phyloP scores from a whole-genome alignment of 2,113 vertebrate species.

The Onychorhynchus coronatus region DNA sequence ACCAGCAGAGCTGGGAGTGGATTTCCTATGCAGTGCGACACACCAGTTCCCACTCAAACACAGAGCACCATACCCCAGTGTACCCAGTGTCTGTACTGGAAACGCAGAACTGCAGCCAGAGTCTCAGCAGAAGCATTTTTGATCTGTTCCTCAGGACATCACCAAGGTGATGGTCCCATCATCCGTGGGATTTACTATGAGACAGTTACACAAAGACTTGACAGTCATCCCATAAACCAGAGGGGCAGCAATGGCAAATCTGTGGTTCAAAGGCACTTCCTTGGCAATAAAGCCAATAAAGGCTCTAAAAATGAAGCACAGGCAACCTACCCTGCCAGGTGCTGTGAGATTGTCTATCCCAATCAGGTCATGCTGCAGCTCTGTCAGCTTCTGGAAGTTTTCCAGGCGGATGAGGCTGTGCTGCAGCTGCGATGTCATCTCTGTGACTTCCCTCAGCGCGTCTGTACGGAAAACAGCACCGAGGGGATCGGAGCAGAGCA shows the following conservation, averaged over 20 bases:
- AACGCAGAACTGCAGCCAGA: neutral
- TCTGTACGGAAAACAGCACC: constrained; percentile 62
- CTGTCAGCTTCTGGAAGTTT: constrained; percentile 93
- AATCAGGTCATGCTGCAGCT: constrained; percentile 91
- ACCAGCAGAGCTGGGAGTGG: neutral
- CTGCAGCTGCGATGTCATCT: constrained; percentile 84
- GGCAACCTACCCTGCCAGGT: constrained; percentile 83
- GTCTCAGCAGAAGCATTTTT: neutral
- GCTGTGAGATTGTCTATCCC: constrained; percentile 85
- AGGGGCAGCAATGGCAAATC: neutral
- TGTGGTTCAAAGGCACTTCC: neutral
- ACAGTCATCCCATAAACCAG: neutral
- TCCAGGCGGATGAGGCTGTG: constrained; percentile 89
- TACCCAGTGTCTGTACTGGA: neutral
- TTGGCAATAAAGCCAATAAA: neutral
- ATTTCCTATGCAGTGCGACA: accelerated
- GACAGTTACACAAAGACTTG: neutral
- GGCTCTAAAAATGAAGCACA: neutral
- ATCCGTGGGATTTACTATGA: neutral
- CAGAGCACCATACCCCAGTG: neutral
- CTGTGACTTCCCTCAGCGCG: constrained; percentile 85
- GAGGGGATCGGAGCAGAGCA: neutral
- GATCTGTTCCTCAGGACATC: neutral
- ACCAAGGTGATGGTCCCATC: neutral
- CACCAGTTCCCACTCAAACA: neutral